Conservation (phyloP, 1,140 invertebrate genomes). For the Trachymyrmex cornetzi region DNA sequence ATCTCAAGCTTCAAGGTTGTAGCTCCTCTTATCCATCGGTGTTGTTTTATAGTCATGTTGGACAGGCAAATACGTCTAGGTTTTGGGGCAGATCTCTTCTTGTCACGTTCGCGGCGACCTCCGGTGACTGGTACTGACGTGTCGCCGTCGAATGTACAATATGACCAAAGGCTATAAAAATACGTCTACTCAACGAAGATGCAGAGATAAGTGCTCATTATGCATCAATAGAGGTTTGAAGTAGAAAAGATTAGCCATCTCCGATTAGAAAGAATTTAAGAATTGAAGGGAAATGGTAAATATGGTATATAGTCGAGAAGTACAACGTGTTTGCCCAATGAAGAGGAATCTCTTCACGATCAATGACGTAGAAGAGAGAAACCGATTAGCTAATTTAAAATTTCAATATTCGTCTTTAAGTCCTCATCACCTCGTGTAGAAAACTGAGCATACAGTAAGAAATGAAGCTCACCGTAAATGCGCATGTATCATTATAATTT, state of each 20-base stretch:
- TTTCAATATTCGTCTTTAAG: constrained; percentile 24
- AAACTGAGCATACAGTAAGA: neutral
- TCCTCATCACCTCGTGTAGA: neutral
- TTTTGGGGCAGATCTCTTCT: constrained; percentile 37
- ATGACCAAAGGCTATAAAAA: constrained; percentile 45
- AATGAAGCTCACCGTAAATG: neutral
- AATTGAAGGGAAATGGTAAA: constrained; percentile 50
- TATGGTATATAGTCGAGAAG: constrained; percentile 12
- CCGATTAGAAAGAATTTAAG: constrained; percentile 42
- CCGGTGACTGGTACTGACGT: constrained; percentile 20
- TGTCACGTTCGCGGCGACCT: constrained; percentile 32
- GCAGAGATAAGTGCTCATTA: constrained; percentile 29
- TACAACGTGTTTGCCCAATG: constrained; percentile 20
- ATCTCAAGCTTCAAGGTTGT: constrained; percentile 71
- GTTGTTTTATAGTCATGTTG: constrained; percentile 71
- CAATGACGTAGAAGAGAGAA: constrained; percentile 29
- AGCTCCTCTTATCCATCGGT: constrained; percentile 54
- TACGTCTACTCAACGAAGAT: neutral
- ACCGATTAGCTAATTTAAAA: constrained; percentile 51
- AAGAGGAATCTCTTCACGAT: constrained; percentile 37
- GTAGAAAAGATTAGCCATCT: constrained; percentile 47
- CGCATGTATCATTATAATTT: constrained; percentile 27
- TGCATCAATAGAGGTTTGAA: constrained; percentile 10
- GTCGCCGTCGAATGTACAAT: neutral
- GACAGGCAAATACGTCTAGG: constrained; percentile 37